Conservation (phyloP, 1,140 invertebrate genomes). For the Drosophila guanche region DNA sequence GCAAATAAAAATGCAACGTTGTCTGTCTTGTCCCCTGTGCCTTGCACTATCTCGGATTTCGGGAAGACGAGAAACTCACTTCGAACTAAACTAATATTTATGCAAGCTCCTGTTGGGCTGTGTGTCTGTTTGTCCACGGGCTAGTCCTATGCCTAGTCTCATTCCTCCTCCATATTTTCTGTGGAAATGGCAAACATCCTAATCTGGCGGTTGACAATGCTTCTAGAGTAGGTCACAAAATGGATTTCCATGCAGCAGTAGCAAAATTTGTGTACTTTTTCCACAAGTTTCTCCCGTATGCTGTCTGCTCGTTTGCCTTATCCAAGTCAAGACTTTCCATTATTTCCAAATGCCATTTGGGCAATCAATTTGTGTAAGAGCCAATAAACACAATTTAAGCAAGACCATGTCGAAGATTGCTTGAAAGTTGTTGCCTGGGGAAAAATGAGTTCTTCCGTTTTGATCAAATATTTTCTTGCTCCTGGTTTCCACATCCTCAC, state of each 20-base stretch:
- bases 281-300: background rate
- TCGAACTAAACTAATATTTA: constrained; percentile 53
- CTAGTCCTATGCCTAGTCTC: too few relatives aligned
- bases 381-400: constrained; percentile 51
- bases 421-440: constrained; percentile 11
- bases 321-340: constrained; percentile 35
- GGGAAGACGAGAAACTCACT: constrained; percentile 42
- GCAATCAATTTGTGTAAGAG: constrained; percentile 57
- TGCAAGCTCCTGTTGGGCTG: constrained; percentile 24
- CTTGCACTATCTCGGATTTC: background rate
- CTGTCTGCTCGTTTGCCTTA: background rate
- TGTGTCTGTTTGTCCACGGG: background rate
- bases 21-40: constrained; percentile 22
- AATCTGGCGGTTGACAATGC: constrained; percentile 10
- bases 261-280: constrained; percentile 27
- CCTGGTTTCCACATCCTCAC: too few relatives aligned
- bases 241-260: background rate
- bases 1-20: constrained; percentile 57
- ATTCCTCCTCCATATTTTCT: constrained; percentile 2
- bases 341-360: constrained; percentile 47
- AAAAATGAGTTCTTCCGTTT: constrained; percentile 31
- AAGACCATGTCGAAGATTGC: constrained; percentile 15
- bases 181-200: constrained; percentile 21
- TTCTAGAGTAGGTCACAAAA: background rate
- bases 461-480: constrained; percentile 18